Evolutionary conservation across 2,113 vertebrate species (phyloP).

Genomic region (Sakesphorus luctuosus): DNA sequence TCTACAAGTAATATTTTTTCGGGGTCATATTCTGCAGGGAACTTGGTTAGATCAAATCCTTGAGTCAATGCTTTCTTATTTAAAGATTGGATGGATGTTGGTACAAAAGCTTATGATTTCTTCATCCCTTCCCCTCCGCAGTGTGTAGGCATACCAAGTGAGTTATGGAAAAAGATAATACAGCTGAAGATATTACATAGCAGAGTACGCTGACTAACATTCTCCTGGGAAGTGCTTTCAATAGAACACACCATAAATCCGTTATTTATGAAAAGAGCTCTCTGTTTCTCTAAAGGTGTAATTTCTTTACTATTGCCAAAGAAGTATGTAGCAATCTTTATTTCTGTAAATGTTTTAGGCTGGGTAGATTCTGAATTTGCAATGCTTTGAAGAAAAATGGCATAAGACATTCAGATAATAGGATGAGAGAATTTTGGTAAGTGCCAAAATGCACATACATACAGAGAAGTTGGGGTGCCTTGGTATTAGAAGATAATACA

Average conservation of each 20-base stretch:
- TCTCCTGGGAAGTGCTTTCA: constrained; percentile 38
- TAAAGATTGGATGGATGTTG: background rate
- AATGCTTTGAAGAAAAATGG: background rate
- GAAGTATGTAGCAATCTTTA: background rate
- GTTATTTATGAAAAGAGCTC: constrained; percentile 3
- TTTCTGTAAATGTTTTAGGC: constrained; percentile 1
- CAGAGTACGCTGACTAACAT: constrained; percentile 6
- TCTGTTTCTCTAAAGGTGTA: constrained; percentile 1
- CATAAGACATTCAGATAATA: background rate
- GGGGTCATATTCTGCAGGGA: constrained; percentile 1
- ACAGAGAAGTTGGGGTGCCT: background rate
- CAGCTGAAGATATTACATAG: background rate
- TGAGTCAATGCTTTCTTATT: background rate
- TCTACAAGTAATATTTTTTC: constrained; percentile 49
- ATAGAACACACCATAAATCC: background rate
- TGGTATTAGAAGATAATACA: background rate
- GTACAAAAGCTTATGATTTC: background rate
- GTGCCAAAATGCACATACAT: background rate
- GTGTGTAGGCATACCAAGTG: background rate
- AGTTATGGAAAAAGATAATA: constrained; percentile 27
- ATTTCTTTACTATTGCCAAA: constrained; percentile 12
- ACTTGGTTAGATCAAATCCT: background rate
- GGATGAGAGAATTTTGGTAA: background rate
- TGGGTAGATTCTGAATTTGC: background rate
- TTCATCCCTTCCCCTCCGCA: background rate